phyloP scores from a whole-genome alignment of 2,113 vertebrate species.

The Lophius piscatorius region DNA sequence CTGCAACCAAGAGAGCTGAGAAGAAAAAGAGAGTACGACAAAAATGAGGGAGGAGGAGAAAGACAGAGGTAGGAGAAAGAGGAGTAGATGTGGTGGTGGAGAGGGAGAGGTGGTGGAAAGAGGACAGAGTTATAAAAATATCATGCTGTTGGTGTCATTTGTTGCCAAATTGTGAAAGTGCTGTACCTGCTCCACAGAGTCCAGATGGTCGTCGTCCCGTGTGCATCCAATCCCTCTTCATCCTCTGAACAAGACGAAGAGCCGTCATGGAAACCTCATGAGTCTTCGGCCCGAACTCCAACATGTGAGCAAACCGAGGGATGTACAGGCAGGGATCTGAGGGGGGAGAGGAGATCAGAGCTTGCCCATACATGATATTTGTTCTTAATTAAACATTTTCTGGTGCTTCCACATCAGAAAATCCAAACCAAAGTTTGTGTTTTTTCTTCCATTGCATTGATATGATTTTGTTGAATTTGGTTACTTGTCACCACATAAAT shows the following conservation, averaged over 20 bases:
- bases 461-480: too few relatives aligned
- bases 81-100: too few relatives aligned
- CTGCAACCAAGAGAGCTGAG: constrained; percentile 93
- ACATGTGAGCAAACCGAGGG: constrained; percentile 96
- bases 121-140: too few relatives aligned
- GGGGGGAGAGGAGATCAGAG: too few relatives aligned
- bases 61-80: background rate
- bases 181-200: constrained; percentile 91
- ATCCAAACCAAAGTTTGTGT: too few relatives aligned
- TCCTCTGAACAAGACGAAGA: constrained; percentile 92
- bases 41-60: background rate
- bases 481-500: too few relatives aligned
- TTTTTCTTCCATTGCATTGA: too few relatives aligned
- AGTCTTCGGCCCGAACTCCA: constrained; percentile 94
- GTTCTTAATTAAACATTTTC: too few relatives aligned
- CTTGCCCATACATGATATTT: too few relatives aligned
- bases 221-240: constrained; percentile 99
- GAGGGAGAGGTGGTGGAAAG: too few relatives aligned
- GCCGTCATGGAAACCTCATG: constrained; percentile 99
- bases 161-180: background rate
- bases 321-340: constrained; percentile 96
- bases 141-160: background rate
- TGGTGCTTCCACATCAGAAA: too few relatives aligned
- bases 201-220: constrained; percentile 93
- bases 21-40: too few relatives aligned